phyloP scores from a whole-genome alignment of 2,797 vertebrate genomes.

The Cyprinella venusta region DNA sequence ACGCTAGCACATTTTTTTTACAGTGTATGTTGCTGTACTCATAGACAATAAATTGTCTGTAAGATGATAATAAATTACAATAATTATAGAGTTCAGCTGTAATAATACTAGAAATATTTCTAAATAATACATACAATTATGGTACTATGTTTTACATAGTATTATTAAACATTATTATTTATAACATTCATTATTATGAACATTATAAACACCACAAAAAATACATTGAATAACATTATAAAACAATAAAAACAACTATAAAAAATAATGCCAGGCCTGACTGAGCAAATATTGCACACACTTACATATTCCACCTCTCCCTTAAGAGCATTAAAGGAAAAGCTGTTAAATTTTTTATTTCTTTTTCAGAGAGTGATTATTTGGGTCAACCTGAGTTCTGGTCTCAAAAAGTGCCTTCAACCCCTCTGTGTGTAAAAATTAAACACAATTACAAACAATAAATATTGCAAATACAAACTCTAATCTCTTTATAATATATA shows the following conservation, averaged over 20 bases:
- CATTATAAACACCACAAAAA: not conserved
- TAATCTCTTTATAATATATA: not conserved
- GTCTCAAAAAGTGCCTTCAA: not conserved
- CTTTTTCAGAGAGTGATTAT: constrained; percentile 18
- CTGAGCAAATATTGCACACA: not conserved
- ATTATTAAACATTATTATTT: too few species aligned
- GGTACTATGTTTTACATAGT: not conserved
- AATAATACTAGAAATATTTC: not conserved
- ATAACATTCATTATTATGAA: too few species aligned
- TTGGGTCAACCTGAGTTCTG: not conserved
- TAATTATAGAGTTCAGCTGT: not conserved
- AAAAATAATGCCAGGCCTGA: not conserved
- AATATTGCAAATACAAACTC: constrained; percentile 16
- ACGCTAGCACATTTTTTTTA: not conserved
- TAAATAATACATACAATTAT: not conserved
- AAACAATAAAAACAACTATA: not conserved
- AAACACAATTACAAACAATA: not conserved
- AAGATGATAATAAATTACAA: too few species aligned
- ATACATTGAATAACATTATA: not conserved
- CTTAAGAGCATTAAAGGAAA: constrained; percentile 5
- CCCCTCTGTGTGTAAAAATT: not conserved
- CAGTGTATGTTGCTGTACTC: not conserved
- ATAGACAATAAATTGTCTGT: not conserved
- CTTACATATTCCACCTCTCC: not conserved
- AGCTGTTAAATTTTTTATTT: not conserved